Evolutionary conservation across 2,113 vertebrate genomes (phyloP).

Genomic region (Leucopsar rothschildi): DNA sequence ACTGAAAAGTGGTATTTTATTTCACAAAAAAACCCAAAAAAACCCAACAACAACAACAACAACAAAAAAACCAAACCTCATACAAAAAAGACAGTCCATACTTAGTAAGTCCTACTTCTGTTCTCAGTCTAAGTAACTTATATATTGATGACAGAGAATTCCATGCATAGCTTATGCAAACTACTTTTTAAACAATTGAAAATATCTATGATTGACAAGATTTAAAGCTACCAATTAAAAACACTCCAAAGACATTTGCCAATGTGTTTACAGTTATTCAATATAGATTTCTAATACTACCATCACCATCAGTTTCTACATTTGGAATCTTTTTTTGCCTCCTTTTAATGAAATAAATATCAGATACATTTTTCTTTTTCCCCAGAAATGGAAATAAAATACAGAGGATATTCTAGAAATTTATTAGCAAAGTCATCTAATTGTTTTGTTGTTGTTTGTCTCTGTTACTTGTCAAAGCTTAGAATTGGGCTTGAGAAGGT

Average conservation of each 20-base stretch:
- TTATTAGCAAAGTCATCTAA: not conserved
- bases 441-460: not conserved
- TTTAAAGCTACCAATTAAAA: not conserved
- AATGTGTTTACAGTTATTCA: not conserved
- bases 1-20: not conserved
- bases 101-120: not conserved
- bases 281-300: not conserved
- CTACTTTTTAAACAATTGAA: not conserved
- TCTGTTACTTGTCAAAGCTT: not conserved
- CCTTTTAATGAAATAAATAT: not conserved
- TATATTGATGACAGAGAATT: not conserved
- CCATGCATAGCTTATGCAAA: not conserved
- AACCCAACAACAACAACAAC: too few relatives aligned
- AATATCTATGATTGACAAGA: not conserved
- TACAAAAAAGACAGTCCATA: not conserved
- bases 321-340: not conserved
- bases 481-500: not conserved
- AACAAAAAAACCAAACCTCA: too few relatives aligned
- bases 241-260: not conserved
- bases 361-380: not conserved
- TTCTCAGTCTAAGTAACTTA: not conserved
- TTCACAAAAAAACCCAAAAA: not conserved
- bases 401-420: not conserved
- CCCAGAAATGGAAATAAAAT: not conserved
- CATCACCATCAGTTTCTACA: not conserved